Conservation (phyloP, 2,113 vertebrate genomes). For the Zootoca vivipara region DNA sequence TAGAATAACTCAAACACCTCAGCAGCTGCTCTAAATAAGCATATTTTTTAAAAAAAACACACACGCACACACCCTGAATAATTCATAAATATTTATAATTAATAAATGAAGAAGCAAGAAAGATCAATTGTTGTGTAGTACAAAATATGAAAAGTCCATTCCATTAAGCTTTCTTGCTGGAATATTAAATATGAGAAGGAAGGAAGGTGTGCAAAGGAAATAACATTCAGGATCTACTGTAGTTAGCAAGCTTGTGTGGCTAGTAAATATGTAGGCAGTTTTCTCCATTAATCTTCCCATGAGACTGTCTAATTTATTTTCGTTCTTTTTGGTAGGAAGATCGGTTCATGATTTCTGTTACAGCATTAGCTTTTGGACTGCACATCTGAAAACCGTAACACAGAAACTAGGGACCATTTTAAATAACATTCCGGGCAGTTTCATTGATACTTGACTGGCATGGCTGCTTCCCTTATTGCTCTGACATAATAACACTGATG, state of each 20-base stretch:
- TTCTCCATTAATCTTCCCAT: conserved; percentile 15
- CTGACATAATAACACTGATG: background rate
- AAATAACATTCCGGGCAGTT: background rate
- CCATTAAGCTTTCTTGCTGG: conserved; percentile 48
- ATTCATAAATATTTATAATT: conserved; percentile 68
- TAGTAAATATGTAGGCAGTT: background rate
- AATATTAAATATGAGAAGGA: conserved; percentile 43
- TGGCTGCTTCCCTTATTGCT: background rate
- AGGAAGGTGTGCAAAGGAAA: conserved; percentile 12
- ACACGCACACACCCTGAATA: conserved; percentile 57
- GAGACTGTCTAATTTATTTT: background rate
- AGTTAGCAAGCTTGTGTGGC: conserved; percentile 3
- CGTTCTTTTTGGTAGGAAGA: background rate
- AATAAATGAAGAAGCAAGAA: conserved; percentile 63
- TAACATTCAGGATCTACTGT: background rate
- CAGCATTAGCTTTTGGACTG: background rate
- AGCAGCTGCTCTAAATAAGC: conserved; percentile 65
- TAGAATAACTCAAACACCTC: conserved; percentile 66
- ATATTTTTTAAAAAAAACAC: conserved; percentile 26
- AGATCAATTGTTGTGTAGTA: conserved; percentile 59
- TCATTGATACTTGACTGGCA: too few species aligned
- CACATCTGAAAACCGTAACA: background rate
- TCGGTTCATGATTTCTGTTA: background rate
- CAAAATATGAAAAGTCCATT: conserved; percentile 48
- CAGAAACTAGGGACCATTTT: background rate